Evolutionary conservation across 2,888 invertebrate species (phyloP).

Genomic region (Melipona beecheii): DNA sequence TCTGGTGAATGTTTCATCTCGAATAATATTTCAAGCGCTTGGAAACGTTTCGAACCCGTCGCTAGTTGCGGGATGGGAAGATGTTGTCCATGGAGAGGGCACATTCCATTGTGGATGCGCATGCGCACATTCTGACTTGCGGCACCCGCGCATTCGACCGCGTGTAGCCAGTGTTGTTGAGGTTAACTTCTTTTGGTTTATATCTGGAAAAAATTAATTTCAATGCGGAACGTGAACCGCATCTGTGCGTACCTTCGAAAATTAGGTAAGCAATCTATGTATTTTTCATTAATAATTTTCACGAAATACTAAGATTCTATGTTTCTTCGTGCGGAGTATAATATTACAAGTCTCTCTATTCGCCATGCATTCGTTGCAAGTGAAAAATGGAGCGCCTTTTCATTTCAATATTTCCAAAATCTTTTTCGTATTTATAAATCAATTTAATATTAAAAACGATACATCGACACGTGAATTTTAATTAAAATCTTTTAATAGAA

Average conservation of each 20-base stretch:
- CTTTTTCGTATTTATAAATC: neutral
- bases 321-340: neutral
- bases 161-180: conserved; percentile 58
- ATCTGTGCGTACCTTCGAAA: conserved; percentile 18
- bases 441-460: neutral
- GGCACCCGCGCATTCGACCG: conserved; percentile 75
- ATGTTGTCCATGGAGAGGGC: conserved; percentile 56
- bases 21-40: conserved; percentile 43
- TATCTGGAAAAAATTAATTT: conserved; percentile 55
- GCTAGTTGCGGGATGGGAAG: conserved; percentile 62
- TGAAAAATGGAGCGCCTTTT: neutral
- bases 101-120: conserved; percentile 71
- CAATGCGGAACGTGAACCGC: conserved; percentile 34
- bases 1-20: neutral
- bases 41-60: conserved; percentile 46
- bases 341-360: neutral
- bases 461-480: neutral
- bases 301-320: neutral
- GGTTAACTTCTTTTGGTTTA: conserved; percentile 59
- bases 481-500: neutral
- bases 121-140: conserved; percentile 68
- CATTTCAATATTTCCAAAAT: neutral
- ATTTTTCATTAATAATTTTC: conserved; percentile 17
- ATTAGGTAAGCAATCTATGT: conserved; percentile 30
- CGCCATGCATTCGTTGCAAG: neutral